Evolutionary conservation across 2,888 invertebrate species (phyloP), one percentile per base, ranked within the genome.

Genomic region (Leptodirus hochenwartii): DNA sequence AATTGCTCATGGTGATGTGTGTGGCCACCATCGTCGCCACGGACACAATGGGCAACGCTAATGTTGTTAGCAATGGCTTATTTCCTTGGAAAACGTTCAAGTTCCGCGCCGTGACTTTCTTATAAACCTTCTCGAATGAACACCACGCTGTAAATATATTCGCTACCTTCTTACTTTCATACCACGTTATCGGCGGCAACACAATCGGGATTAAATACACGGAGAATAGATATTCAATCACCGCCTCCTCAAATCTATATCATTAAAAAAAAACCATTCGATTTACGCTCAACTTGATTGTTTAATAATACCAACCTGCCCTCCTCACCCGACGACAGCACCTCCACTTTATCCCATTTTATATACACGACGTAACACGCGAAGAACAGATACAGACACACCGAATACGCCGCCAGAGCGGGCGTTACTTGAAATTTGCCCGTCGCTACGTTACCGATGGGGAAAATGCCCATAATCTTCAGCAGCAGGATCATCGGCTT

Each of bases 151-250:
- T 72, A 22, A 69, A 55, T 17, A 69, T 63, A 10, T 43, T 47
- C 1, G 67, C 67, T 30, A 74, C 61, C 47, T 72, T 73, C n/a
- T 53, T 52, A 1, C 71, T 64, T 45, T 76, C 76, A 40, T 67
- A 66, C 69, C 75, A 74, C 31, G 72, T 50, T 25, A 76, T 59
- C 0, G 74, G 74, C 24, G 72, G 61, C 0, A 62, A 51, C 9
- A 68, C 50, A 42, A 75, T 59, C 1, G 76, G 76, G 34, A 76
- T 58, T 34, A 77, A 56, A 45, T 76, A 76, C 1, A 76, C 70
- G n/a, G 73, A 63, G 41, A 77, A 77, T 1, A 77, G 54, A 44
- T 77, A 77, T 33, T 74, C 75, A 41, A 77, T 76, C 1, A 76
- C 77, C 1, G 74, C 73, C 49, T 77, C 76, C 41, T 76, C 77